Evolutionary conservation across 1,140 invertebrate species (phyloP), one percentile per base, ranked within the genome.

Genomic region (Diorhabda carinulata): DNA sequence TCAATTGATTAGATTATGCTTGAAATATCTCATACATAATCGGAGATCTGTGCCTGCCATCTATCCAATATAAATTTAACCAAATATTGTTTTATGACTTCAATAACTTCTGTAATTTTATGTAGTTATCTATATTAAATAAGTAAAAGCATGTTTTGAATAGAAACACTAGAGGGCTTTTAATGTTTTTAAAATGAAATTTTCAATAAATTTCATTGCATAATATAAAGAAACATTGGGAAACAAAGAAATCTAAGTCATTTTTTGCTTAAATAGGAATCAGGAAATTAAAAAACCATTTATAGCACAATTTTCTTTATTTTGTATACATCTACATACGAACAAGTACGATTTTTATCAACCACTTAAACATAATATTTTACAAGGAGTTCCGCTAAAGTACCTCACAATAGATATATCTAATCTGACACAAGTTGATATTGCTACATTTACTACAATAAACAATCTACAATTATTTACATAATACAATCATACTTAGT

Each of bases 251-350:
- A 25, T 25, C 25, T 25, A 25, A 25, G 25, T 25, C 0, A 56
- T 56, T 7, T 56, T 56, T 56, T n/a, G 6, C 1, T 56, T 6
- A 56, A 56, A 56, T 56, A 56, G 25, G 25, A 25, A 25, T 25
- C 25, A 25, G 25, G 25, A 25, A 25, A 25, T 57, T 45, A 68
- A 63, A 68, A 3, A 64, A 58, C 43, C 40, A 41, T n/a, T 44
- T 25, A 40, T 70, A 70, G 63, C 69, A 70, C 69, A 70, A 70
- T 70, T 57, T 47, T 71, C 25, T 71, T 72, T 65, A 71, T 73
- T 74, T 68, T 72, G 61, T 67, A 69, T 76, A 74, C 74, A 76
- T 74, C 74, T 76, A 76, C 74, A 76, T 67, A 76, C 74, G 74
- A 76, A 74, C 74, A 74, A 74, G 69, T 76, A 76, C 74, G 74